These are phyloP conservation scores for Lindbergichthys nudifrons DNA, from an alignment of 2,797 vertebrate genomes.

Conservation along the genomic window DNA sequence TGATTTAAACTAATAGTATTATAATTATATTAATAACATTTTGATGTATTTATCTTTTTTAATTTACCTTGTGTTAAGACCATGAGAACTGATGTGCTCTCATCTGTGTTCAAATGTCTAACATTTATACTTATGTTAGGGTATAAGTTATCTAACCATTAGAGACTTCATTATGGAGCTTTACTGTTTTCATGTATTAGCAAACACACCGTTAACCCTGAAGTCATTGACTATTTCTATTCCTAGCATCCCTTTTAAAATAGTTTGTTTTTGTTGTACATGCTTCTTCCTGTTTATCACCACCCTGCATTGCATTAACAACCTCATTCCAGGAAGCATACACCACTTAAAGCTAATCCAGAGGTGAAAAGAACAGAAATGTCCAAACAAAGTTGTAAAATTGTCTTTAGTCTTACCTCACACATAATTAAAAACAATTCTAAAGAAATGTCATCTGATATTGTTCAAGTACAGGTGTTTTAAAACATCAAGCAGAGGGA, in stretches of 20 bases:
- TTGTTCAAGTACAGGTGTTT: not conserved
- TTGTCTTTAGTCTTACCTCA: not conserved
- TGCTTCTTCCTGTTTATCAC: conserved; percentile 51
- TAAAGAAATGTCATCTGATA: not conserved
- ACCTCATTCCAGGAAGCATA: conserved; percentile 34
- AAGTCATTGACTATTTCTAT: conserved; percentile 28
- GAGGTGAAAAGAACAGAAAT: not conserved
- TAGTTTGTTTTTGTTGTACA: conserved; percentile 26
- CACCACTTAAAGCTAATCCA: not conserved
- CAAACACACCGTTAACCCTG: not conserved
- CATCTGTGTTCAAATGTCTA: not conserved
- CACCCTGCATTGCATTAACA: conserved; percentile 23
- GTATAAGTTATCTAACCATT: not conserved
- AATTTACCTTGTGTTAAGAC: not conserved
- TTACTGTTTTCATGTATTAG: not conserved
- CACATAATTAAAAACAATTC: not conserved
- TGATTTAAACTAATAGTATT: not conserved
- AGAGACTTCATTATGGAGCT: not conserved
- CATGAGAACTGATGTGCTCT: too few relatives aligned
- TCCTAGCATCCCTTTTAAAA: conserved; percentile 26
- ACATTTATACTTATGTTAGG: not conserved
- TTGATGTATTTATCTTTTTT: not conserved
- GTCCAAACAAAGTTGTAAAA: not conserved
- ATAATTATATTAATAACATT: not conserved
- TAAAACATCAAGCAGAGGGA: not conserved